Percentiles rank a stretch among this genome's conserved stretches.
Conservation (phyloP, 2,113 vertebrate genomes). For the Oenanthe oenanthe region DNA sequence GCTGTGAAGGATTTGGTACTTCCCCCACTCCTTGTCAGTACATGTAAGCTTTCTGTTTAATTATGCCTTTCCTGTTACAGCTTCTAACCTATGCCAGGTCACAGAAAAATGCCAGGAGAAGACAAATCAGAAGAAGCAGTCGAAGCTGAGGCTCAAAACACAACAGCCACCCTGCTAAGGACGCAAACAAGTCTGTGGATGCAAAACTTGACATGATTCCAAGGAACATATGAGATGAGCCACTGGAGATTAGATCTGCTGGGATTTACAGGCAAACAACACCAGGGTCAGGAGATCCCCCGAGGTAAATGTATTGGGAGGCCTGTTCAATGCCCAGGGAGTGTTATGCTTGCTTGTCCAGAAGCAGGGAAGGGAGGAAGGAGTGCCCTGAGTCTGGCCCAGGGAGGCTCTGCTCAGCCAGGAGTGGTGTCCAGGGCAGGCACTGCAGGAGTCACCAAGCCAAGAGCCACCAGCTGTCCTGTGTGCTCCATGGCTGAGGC, state of each 20-base stretch:
- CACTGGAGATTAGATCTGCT: background rate
- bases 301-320: background rate
- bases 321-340: background rate
- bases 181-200: background rate
- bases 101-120: background rate
- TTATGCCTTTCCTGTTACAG: background rate
- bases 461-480: background rate
- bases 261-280: background rate
- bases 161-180: background rate
- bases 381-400: background rate
- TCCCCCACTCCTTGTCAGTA: background rate
- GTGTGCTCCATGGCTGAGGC: background rate
- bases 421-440: rapidly evolving
- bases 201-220: background rate
- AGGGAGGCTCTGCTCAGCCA: background rate
- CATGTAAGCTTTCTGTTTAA: background rate
- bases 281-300: background rate
- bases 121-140: background rate
- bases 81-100: background rate
- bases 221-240: background rate
- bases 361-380: background rate
- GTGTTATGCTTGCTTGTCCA: background rate
- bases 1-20: background rate
- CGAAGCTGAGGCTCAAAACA: background rate
- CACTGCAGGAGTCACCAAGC: background rate